These are phyloP conservation scores for Drosophila lowei DNA, from an alignment of 1,140 invertebrate genomes.

Conservation along the genomic window DNA sequence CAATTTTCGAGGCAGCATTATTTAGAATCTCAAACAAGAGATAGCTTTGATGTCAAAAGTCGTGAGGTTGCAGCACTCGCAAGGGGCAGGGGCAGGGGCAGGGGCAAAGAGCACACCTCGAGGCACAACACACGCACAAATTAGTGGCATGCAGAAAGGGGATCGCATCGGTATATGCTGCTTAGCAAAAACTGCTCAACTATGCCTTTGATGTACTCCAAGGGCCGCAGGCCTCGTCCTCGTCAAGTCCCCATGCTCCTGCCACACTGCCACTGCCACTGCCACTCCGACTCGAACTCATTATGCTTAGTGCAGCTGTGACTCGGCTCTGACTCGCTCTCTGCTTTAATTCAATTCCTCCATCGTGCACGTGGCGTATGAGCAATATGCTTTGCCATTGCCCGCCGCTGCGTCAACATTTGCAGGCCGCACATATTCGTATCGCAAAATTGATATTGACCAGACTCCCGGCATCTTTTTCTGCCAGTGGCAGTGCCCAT, in stretches of 20 bases:
- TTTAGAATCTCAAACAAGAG: slow-evolving; percentile 63
- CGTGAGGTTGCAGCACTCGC: slow-evolving; percentile 48
- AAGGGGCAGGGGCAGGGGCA: neutral
- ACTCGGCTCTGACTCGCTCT: neutral
- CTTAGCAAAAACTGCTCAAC: slow-evolving; percentile 61
- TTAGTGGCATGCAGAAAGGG: slow-evolving; percentile 49
- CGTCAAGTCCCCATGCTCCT: neutral
- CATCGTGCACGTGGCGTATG: slow-evolving; percentile 17
- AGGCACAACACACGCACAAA: slow-evolving; percentile 54
- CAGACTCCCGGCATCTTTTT: neutral
- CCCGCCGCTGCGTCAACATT: slow-evolving; percentile 44
- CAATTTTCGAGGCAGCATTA: slow-evolving; percentile 64
- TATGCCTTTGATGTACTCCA: slow-evolving; percentile 65
- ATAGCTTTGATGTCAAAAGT: slow-evolving; percentile 69
- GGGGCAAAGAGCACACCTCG: too few relatives aligned
- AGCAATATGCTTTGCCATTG: slow-evolving; percentile 30
- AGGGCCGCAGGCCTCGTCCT: slow-evolving; percentile 28
- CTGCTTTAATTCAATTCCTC: slow-evolving; percentile 51
- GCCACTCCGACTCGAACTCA: slow-evolving; percentile 51
- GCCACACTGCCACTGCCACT: neutral
- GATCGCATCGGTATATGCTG: slow-evolving; percentile 18
- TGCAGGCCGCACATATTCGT: slow-evolving; percentile 40
- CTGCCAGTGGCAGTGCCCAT: neutral
- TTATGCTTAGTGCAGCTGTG: slow-evolving; percentile 58
- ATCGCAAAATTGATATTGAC: slow-evolving; percentile 48